A percentile compares a stretch with the other conserved stretches of the same genome.
Conservation (phyloP, 2,797 vertebrate species). For the Rhinichthys osculus region DNA sequence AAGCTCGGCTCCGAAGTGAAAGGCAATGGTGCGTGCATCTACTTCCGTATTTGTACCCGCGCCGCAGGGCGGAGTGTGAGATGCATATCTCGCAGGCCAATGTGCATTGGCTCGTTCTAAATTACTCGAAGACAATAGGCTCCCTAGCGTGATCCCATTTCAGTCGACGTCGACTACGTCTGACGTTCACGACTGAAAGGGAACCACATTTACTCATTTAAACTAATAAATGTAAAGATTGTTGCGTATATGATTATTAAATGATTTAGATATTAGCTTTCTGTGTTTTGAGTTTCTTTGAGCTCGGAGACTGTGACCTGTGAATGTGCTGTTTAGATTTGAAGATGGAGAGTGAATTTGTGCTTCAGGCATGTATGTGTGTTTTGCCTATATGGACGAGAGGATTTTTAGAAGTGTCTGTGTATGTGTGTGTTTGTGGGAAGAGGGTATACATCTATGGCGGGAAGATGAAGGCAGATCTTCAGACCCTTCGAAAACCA, state of each 20-base stretch:
- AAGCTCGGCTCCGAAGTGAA: too few species aligned
- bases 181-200: too few species aligned
- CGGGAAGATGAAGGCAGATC: conserved; percentile 74
- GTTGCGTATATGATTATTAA: background rate
- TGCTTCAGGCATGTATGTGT: conserved; percentile 35
- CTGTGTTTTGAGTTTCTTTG: background rate
- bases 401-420: conserved; percentile 33
- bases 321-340: conserved; percentile 72
- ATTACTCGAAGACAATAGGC: too few species aligned
- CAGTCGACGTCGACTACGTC: too few species aligned
- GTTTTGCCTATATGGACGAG: conserved; percentile 23
- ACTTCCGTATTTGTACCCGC: too few species aligned
- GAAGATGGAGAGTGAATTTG: conserved; percentile 14
- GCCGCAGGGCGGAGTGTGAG: too few species aligned
- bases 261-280: background rate
- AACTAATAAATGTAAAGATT: background rate
- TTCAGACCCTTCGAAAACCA: conserved; percentile 67
- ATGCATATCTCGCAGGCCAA: too few species aligned
- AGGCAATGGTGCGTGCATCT: too few species aligned
- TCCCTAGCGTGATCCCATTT: too few species aligned
- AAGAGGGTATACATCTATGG: conserved; percentile 68
- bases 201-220: background rate
- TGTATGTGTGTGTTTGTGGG: conserved; percentile 41
- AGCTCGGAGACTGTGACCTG: conserved; percentile 45
- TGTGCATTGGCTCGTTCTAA: too few species aligned